Percentiles rank a stretch among this genome's conserved stretches.
These are phyloP conservation scores for Whitmania pigra DNA, from an alignment of 1,140 invertebrate species.

Conservation along the genomic window DNA sequence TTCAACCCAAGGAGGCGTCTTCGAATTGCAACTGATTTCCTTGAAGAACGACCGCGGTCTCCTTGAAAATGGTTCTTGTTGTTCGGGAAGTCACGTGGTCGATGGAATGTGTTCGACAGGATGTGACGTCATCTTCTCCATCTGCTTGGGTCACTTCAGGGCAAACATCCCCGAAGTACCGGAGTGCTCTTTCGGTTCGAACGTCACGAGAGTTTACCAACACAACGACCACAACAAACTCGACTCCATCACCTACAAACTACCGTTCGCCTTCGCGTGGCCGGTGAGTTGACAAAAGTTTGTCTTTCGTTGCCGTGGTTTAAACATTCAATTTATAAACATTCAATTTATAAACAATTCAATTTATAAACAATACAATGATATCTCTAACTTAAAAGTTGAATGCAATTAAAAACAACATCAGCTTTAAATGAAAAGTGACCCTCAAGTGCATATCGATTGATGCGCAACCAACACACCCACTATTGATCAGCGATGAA, in stretches of 20 bases:
- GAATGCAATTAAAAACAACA: no score
- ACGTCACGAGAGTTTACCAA: constrained; percentile 70
- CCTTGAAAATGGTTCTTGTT: constrained; percentile 72
- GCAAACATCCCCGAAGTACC: constrained; percentile 69
- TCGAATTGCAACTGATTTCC: constrained; percentile 74
- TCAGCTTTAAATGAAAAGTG: no score
- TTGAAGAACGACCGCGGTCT: constrained; percentile 76
- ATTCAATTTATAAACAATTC: no score
- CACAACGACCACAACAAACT: constrained; percentile 35
- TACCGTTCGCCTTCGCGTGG: not conserved
- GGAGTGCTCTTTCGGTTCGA: constrained; percentile 78
- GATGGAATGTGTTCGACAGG: constrained; percentile 41
- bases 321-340: no score
- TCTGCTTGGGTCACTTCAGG: constrained; percentile 89
- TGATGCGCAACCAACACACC: no score
- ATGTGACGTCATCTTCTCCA: constrained; percentile 75
- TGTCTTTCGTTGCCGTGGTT: no score
- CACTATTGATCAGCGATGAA: no score
- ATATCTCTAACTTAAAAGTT: no score
- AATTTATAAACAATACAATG: no score
- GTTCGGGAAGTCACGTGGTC: constrained; percentile 50
- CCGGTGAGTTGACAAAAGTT: no score
- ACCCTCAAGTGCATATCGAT: no score
- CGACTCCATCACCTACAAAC: constrained; percentile 18
- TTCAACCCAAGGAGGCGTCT: constrained; percentile 21